Percentiles rank a stretch among this genome's conserved stretches.
Conservation (phyloP, 2,797 vertebrate species). For the Clarias platycephalus region DNA sequence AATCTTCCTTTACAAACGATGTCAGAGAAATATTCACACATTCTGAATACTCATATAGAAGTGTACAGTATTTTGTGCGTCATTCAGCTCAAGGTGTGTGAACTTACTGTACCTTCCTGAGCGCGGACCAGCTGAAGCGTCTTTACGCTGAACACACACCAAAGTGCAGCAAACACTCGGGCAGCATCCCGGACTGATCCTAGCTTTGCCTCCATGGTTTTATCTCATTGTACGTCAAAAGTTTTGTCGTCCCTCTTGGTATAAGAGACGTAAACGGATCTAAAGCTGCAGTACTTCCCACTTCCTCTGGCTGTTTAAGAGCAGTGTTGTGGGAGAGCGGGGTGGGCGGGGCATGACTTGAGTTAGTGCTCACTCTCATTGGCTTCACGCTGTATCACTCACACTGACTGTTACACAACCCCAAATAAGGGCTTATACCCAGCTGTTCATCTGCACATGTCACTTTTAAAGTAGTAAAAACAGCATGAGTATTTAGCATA, state of each 20-base stretch:
- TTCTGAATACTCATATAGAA: neutral
- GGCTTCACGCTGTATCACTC: constrained; percentile 60
- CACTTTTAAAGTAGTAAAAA: neutral
- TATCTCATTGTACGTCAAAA: constrained; percentile 10
- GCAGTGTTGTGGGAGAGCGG: neutral
- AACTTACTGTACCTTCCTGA: constrained; percentile 72
- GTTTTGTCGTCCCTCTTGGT: constrained; percentile 23
- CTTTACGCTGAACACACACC: constrained; percentile 61
- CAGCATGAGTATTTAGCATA: too few species aligned
- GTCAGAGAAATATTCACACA: neutral
- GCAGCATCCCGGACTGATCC: constrained; percentile 59
- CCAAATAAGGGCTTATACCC: constrained; percentile 44
- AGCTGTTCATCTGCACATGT: neutral
- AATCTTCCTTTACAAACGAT: neutral
- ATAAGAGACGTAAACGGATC: constrained; percentile 1
- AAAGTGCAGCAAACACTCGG: constrained; percentile 60
- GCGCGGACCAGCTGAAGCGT: constrained; percentile 55
- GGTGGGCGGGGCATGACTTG: constrained; percentile 55
- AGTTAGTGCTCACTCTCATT: constrained; percentile 56
- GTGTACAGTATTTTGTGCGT: neutral
- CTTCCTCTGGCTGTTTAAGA: constrained; percentile 9
- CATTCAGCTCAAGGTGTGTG: neutral
- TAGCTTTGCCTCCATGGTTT: constrained; percentile 68
- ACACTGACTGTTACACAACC: constrained; percentile 43
- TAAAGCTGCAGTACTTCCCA: constrained; percentile 1